phyloP scores from a whole-genome alignment of 2,888 invertebrate species.

The Anthoptus insignis region DNA sequence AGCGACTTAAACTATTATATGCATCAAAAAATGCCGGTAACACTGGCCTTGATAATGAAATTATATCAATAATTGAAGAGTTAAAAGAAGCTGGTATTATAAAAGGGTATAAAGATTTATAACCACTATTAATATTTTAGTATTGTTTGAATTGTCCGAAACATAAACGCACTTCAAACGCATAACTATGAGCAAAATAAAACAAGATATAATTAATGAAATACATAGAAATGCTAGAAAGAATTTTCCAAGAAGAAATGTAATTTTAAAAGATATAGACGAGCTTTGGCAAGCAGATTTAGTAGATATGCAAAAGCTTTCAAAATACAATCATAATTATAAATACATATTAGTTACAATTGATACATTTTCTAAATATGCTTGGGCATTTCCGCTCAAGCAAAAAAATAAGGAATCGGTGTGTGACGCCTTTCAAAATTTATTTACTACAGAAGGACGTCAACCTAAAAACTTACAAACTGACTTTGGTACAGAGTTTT shows the following conservation, averaged over 20 bases:
- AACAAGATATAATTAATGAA: slow-evolving; percentile 1
- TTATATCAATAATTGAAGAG: slow-evolving; percentile 57
- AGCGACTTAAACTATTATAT: slow-evolving; percentile 46
- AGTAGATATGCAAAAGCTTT: slow-evolving; percentile 51
- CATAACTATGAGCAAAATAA: slow-evolving; percentile 41
- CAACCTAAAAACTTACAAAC: no score
- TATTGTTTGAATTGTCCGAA: no score
- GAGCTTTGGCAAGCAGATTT: slow-evolving; percentile 75
- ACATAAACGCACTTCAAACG: slow-evolving; percentile 6
- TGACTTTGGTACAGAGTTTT: no score
- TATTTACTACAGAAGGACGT: no score
- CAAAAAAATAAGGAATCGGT: no score
- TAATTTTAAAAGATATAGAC: slow-evolving; percentile 61
- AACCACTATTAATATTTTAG: slow-evolving; percentile 5
- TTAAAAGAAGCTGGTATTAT: slow-evolving; percentile 47
- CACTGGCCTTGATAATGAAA: slow-evolving; percentile 53
- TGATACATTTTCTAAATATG: no score
- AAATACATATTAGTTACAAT: no score
- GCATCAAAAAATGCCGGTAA: slow-evolving; percentile 49
- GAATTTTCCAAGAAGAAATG: slow-evolving; percentile 59
- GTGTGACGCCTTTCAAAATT: no score
- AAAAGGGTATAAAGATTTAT: slow-evolving; percentile 30
- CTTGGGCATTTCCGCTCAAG: no score
- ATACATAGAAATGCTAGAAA: slow-evolving; percentile 5
- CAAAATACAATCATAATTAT: no score